These are phyloP conservation scores for Aurelia sp. DNA, from an alignment of 30 jellyfish, hydroid and myxozoan genomes.

Conservation along the genomic window DNA sequence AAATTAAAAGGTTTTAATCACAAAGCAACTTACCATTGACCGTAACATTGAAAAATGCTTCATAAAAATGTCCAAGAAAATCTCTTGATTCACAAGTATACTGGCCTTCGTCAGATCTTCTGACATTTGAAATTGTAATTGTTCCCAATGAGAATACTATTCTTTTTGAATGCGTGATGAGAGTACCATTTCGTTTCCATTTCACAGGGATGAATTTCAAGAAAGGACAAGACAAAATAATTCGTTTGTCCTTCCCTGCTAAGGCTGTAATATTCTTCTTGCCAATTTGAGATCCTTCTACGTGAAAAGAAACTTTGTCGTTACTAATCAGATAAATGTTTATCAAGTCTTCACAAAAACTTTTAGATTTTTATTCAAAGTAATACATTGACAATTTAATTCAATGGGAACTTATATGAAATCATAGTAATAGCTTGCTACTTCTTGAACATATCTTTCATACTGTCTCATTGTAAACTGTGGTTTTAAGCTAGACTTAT, in stretches of 20 bases:
- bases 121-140: slow-evolving; percentile 12
- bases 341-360: no score
- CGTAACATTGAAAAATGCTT: slow-evolving; percentile 43
- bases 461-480: no score
- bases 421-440: no score
- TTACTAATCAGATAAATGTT: no score
- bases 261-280: slow-evolving; percentile 42
- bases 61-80: slow-evolving; percentile 6
- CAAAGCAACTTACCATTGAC: slow-evolving; percentile 33
- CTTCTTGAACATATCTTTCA: no score
- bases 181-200: slow-evolving; percentile 28
- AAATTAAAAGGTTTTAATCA: no score
- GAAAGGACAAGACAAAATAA: slow-evolving; percentile 54
- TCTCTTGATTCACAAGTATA: slow-evolving; percentile 35
- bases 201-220: slow-evolving; percentile 26
- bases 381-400: no score
- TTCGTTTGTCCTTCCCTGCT: slow-evolving; percentile 66
- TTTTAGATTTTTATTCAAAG: no score
- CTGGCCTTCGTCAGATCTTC: slow-evolving; percentile 30
- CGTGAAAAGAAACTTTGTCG: no score
- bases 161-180: neutral
- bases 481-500: no score
- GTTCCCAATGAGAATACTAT: slow-evolving; percentile 31
- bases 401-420: no score
- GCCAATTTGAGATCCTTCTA: neutral